Percentiles rank a stretch among this genome's conserved stretches.
Evolutionary conservation across 2,797 vertebrate genomes (phyloP).

Genomic region (Mastacembelus armatus): DNA sequence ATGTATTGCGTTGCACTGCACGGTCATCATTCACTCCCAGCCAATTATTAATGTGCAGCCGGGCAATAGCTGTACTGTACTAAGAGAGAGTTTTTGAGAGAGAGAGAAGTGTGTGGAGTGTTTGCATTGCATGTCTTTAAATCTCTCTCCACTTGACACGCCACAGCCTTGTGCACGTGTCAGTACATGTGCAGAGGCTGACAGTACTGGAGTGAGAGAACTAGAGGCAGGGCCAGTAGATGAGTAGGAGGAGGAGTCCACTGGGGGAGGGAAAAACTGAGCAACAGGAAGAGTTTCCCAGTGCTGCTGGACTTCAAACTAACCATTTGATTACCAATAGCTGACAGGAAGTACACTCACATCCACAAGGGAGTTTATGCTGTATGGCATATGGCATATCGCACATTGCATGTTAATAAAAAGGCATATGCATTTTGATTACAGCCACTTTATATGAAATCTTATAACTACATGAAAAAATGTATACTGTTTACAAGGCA

Average conservation of each 20-base stretch:
- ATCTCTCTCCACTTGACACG: conserved; percentile 86
- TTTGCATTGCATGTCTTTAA: conserved; percentile 86
- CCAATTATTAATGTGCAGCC: conserved; percentile 69
- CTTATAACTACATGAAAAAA: neutral
- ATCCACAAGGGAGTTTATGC: conserved; percentile 3
- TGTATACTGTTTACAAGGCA: neutral
- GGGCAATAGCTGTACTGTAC: conserved; percentile 66
- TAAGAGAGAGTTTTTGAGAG: conserved; percentile 52
- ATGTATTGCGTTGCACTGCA: too few species aligned
- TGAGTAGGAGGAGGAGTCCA: conserved; percentile 61
- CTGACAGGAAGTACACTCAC: conserved; percentile 31
- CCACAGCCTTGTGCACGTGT: conserved; percentile 84
- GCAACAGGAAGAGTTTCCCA: conserved; percentile 74
- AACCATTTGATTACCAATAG: conserved; percentile 50
- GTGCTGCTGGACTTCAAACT: conserved; percentile 68
- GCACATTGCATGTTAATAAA: conserved; percentile 4
- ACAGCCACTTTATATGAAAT: neutral
- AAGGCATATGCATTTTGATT: conserved; percentile 5
- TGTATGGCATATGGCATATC: conserved; percentile 9
- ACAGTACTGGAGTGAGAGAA: conserved; percentile 78
- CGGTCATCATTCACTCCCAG: conserved; percentile 62
- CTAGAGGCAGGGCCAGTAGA: conserved; percentile 74
- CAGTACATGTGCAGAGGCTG: conserved; percentile 83
- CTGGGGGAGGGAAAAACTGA: conserved; percentile 26
- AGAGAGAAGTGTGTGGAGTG: conserved; percentile 59